phyloP scores from a whole-genome alignment of 1,140 invertebrate genomes.

The Brachionus paranguensis region DNA sequence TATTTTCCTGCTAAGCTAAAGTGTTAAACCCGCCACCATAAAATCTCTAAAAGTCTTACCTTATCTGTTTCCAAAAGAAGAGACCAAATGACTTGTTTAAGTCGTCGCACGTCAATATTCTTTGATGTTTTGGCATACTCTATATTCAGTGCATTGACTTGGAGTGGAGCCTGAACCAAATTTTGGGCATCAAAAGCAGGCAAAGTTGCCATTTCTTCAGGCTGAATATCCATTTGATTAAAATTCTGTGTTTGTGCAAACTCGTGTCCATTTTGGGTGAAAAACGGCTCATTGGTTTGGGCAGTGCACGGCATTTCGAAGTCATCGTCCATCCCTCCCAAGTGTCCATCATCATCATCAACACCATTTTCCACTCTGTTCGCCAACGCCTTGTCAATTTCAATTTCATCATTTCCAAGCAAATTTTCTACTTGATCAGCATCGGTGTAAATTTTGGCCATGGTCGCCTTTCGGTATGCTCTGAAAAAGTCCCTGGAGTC shows the following conservation, averaged over 20 bases:
- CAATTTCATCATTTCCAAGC: constrained; percentile 14
- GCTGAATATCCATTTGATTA: neutral
- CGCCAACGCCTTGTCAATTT: neutral
- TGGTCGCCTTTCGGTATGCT: neutral
- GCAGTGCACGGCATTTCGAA: constrained; percentile 35
- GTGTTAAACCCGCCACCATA: neutral
- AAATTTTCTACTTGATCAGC: constrained; percentile 1
- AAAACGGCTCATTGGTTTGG: constrained; percentile 35
- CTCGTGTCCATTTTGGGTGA: constrained; percentile 18
- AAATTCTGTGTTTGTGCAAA: neutral
- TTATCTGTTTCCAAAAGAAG: neutral
- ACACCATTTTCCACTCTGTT: neutral
- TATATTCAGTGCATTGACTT: constrained; percentile 28
- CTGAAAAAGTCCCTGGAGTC: neutral
- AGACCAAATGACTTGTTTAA: constrained; percentile 25
- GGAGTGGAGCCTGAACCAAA: constrained; percentile 7
- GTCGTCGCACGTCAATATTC: constrained; percentile 22
- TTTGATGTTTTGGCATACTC: constrained; percentile 39
- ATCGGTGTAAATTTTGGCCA: constrained; percentile 27
- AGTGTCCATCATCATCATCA: constrained; percentile 16
- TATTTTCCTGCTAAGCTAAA: constrained; percentile 34
- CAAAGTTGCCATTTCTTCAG: neutral
- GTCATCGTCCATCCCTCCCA: constrained; percentile 21
- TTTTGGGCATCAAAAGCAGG: neutral
- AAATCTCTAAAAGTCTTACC: neutral